phyloP scores from a whole-genome alignment of 2,797 vertebrate genomes.

The Poecile montanus region DNA sequence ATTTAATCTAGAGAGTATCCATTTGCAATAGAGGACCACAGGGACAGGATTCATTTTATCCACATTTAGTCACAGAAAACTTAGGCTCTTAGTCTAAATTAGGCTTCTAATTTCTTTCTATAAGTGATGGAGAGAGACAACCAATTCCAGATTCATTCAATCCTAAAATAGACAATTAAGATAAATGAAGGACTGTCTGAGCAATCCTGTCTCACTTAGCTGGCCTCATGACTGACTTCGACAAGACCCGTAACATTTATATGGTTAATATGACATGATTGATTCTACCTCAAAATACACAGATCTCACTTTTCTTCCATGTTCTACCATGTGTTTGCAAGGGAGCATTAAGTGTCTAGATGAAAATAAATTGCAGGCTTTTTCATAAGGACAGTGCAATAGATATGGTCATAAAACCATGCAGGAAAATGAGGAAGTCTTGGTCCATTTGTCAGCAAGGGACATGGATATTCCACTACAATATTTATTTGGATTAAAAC shows the following conservation, averaged over 20 bases:
- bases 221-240: not conserved
- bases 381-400: not conserved
- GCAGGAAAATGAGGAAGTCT: not conserved
- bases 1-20: not conserved
- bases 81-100: not conserved
- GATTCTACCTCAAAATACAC: constrained; percentile 32
- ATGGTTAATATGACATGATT: constrained; percentile 16
- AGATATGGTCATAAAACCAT: not conserved
- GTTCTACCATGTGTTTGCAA: constrained; percentile 21
- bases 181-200: not conserved
- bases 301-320: constrained; percentile 12
- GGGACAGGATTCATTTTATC: not conserved
- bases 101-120: not conserved
- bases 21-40: not conserved
- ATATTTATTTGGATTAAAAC: not conserved
- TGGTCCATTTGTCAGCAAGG: not conserved
- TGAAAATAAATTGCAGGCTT: constrained; percentile 42
- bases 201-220: constrained; percentile 1
- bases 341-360: not conserved
- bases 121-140: not conserved
- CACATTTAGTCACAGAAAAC: not conserved
- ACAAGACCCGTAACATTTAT: constrained; percentile 8
- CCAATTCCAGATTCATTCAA: not conserved
- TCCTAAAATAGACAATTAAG: not conserved
- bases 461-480: not conserved